phyloP scores from a whole-genome alignment of 1,140 invertebrate species.

The Psix sp. region DNA sequence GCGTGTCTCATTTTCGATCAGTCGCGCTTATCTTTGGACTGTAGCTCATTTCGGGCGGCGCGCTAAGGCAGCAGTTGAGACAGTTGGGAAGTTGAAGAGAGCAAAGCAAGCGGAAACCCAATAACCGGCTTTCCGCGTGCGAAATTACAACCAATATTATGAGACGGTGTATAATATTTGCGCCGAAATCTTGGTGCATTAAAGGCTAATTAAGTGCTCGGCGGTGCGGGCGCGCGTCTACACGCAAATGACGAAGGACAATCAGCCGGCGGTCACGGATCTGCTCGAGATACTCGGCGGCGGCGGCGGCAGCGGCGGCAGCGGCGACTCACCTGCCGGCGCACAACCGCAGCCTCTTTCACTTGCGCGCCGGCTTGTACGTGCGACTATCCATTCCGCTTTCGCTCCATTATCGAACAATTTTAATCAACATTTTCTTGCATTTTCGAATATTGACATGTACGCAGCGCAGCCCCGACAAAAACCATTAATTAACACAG shows the following conservation, averaged over 20 bases:
- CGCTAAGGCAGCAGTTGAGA: no score
- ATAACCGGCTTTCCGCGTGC: conserved; percentile 20
- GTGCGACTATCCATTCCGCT: conserved; percentile 60
- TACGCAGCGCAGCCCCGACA: not conserved
- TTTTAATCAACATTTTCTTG: conserved; percentile 60
- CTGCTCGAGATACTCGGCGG: conserved; percentile 44
- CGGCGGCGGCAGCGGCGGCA: no score
- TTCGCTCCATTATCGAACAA: conserved; percentile 60
- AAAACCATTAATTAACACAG: conserved; percentile 45
- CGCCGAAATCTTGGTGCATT: conserved; percentile 28
- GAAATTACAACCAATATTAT: conserved; percentile 34
- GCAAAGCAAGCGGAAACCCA: no score
- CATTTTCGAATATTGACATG: conserved; percentile 49
- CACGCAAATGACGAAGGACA: conserved; percentile 54
- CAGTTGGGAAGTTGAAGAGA: no score
- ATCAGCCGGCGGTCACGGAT: conserved; percentile 46
- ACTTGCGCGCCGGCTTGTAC: conserved; percentile 44
- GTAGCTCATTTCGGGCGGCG: no score
- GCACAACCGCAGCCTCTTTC: conserved; percentile 41
- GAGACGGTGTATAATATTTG: conserved; percentile 36
- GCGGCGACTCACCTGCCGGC: conserved; percentile 47
- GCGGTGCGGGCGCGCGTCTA: conserved; percentile 38
- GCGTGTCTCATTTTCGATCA: no score
- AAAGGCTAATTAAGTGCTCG: conserved; percentile 52
- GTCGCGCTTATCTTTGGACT: no score